phyloP scores from a whole-genome alignment of 2,113 vertebrate species.

The Emydocephalus ijimae region DNA sequence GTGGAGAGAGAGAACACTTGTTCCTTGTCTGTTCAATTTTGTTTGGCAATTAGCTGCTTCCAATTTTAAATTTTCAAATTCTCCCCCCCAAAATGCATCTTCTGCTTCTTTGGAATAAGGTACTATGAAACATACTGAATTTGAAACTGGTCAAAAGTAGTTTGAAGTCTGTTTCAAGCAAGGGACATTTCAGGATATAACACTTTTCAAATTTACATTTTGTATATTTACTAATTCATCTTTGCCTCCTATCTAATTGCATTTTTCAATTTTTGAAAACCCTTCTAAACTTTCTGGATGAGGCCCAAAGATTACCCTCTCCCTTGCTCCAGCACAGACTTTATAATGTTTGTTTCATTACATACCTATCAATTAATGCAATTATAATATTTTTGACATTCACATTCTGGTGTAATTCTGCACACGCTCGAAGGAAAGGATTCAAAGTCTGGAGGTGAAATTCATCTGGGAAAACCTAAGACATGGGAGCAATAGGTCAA shows the following conservation, averaged over 20 bases:
- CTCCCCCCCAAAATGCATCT: background rate
- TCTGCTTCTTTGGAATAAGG: background rate
- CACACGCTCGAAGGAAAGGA: slow-evolving; percentile 94
- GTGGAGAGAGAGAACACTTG: background rate
- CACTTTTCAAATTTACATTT: background rate
- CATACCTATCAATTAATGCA: slow-evolving; percentile 96
- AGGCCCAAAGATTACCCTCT: background rate
- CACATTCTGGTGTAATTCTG: slow-evolving; percentile 95
- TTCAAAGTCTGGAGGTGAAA: slow-evolving; percentile 98
- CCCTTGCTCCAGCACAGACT: background rate
- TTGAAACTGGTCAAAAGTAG: background rate
- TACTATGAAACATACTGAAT: background rate
- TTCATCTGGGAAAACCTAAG: slow-evolving; percentile 96
- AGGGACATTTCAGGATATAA: background rate
- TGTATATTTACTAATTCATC: background rate
- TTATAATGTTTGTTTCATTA: background rate
- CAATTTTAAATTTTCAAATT: background rate
- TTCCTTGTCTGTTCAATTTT: too few relatives aligned
- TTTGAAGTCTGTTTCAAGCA: background rate
- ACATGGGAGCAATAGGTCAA: background rate
- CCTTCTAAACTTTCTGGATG: background rate
- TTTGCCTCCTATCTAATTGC: background rate
- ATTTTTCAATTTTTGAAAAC: background rate
- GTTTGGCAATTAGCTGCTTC: background rate
- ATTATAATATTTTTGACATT: slow-evolving; percentile 99